Percentiles rank a stretch among this genome's conserved stretches.
These are phyloP conservation scores for Aphyosemion australe DNA, from an alignment of 2,113 vertebrate species.

Conservation along the genomic window DNA sequence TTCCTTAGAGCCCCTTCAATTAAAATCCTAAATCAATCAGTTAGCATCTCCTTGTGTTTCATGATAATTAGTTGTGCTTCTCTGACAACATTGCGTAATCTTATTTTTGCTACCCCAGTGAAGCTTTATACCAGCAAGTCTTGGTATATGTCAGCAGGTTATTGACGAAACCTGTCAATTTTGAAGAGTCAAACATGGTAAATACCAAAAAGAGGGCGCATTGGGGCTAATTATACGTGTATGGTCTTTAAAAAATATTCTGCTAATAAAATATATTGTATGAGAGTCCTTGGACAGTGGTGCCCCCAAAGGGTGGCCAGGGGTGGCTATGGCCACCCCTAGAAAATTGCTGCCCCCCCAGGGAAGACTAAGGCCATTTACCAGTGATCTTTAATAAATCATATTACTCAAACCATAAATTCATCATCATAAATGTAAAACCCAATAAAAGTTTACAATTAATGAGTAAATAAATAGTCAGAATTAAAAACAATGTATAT, in stretches of 20 bases:
- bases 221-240: constrained; percentile 15
- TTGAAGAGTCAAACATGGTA: constrained; percentile 21
- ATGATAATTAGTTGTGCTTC: constrained; percentile 59
- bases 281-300: too few species aligned
- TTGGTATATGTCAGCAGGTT: constrained; percentile 49
- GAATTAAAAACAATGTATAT: too few species aligned
- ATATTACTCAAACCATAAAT: too few species aligned
- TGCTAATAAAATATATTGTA: too few species aligned
- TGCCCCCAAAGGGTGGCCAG: too few species aligned
- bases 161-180: constrained; percentile 35
- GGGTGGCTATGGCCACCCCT: too few species aligned
- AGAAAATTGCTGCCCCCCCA: too few species aligned
- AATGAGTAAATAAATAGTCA: too few species aligned
- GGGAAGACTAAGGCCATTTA: too few species aligned
- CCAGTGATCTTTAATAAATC: too few species aligned
- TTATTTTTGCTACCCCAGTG: constrained; percentile 43
- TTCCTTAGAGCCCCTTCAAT: constrained; percentile 67
- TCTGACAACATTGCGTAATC: constrained; percentile 56
- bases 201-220: constrained; percentile 12
- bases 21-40: constrained; percentile 72
- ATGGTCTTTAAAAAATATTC: neutral
- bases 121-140: constrained; percentile 29
- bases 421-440: too few species aligned
- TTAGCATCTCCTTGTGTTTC: constrained; percentile 65
- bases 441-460: too few species aligned